These are phyloP conservation scores for Papilio helenus DNA, from an alignment of 1,140 invertebrate genomes.

Conservation along the genomic window DNA sequence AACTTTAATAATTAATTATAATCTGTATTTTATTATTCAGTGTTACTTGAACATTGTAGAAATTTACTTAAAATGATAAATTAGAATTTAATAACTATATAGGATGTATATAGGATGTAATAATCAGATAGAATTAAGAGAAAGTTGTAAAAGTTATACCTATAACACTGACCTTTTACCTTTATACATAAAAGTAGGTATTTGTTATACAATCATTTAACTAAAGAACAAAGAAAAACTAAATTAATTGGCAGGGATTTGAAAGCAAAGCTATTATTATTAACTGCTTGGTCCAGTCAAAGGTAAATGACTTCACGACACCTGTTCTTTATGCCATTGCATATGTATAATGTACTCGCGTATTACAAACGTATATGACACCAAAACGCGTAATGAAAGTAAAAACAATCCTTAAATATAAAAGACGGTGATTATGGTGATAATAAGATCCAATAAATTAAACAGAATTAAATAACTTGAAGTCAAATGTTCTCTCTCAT, in stretches of 20 bases:
- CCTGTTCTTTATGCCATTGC: constrained; percentile 71
- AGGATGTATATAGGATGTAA: neutral
- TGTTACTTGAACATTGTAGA: too few relatives aligned
- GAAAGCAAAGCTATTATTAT: constrained; percentile 67
- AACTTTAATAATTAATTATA: too few relatives aligned
- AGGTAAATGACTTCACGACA: constrained; percentile 80
- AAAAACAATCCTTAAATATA: constrained; percentile 41
- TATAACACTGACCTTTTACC: constrained; percentile 50
- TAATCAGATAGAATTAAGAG: constrained; percentile 48
- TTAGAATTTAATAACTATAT: neutral
- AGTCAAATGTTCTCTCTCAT: constrained; percentile 2
- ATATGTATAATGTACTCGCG: constrained; percentile 48
- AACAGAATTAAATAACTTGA: constrained; percentile 39
- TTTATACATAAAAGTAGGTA: neutral
- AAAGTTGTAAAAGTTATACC: constrained; percentile 73
- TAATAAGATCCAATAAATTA: constrained; percentile 1
- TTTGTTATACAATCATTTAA: constrained; percentile 42
- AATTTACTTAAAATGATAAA: neutral
- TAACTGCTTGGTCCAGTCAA: constrained; percentile 69
- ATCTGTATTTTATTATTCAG: too few relatives aligned
- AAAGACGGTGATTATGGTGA: neutral
- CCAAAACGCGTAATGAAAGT: constrained; percentile 59
- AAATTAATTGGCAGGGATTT: constrained; percentile 60
- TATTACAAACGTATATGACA: constrained; percentile 50
- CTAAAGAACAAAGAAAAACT: constrained; percentile 58